Conservation (phyloP, 1,140 invertebrate species). For the Caenorhabditis tropicalis region DNA sequence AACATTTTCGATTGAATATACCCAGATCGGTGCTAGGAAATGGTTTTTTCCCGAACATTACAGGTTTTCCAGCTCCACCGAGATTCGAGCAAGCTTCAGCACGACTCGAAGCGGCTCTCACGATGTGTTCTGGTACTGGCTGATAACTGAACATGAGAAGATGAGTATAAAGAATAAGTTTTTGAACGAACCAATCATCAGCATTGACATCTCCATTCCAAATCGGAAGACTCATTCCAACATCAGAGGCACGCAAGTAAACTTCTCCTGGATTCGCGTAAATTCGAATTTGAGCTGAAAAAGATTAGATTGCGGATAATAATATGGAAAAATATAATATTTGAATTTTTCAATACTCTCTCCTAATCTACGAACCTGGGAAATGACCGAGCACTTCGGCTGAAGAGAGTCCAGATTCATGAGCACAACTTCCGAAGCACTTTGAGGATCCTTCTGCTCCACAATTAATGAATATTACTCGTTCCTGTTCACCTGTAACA, state of each 20-base stretch:
- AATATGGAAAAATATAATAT: too few relatives aligned
- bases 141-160: not conserved
- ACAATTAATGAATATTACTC: not conserved
- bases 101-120: not conserved
- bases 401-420: not conserved
- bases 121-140: not conserved
- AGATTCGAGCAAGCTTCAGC: not conserved
- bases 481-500: not conserved
- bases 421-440: not conserved
- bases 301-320: not conserved
- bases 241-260: not conserved
- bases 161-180: not conserved
- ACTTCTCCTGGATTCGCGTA: not conserved
- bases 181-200: not conserved
- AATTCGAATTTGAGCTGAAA: not conserved
- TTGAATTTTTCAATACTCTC: not conserved
- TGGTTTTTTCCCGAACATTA: not conserved
- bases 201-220: slow-evolving; percentile 9
- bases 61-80: not conserved
- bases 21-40: not conserved
- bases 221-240: not conserved
- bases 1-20: not conserved
- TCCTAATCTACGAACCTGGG: not conserved
- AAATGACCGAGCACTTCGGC: not conserved
- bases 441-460: not conserved